A percentile compares a stretch with the other conserved stretches of the same genome.
Evolutionary conservation across 2,888 invertebrate species (phyloP).

Genomic region (Tiphia femorata): DNA sequence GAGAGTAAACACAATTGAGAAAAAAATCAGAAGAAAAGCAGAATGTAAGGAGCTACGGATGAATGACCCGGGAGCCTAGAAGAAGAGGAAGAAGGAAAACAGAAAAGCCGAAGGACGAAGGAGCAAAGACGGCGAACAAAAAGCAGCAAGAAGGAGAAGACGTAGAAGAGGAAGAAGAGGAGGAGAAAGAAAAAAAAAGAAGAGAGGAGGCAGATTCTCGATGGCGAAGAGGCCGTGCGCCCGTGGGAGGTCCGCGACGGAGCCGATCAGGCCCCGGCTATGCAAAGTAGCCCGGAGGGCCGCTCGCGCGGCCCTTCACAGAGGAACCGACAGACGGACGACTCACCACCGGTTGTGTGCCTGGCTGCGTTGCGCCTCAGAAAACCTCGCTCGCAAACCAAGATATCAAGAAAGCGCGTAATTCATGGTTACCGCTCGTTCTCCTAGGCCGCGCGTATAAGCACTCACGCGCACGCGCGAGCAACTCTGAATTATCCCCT

Average conservation of each 20-base stretch:
- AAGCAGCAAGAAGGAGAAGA: too few relatives aligned
- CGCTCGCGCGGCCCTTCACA: constrained; percentile 32
- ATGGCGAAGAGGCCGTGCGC: constrained; percentile 52
- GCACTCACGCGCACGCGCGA: constrained; percentile 8
- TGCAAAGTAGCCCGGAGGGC: constrained; percentile 25
- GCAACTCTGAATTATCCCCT: constrained; percentile 21
- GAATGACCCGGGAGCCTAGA: too few relatives aligned
- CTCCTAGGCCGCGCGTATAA: background rate
- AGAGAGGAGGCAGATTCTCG: constrained; percentile 42
- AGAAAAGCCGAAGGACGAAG: too few relatives aligned
- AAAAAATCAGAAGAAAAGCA: too few relatives aligned
- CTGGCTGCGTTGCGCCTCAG: constrained; percentile 43
- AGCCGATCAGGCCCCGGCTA: constrained; percentile 5
- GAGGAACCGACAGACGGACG: constrained; percentile 36
- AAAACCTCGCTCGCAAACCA: constrained; percentile 31
- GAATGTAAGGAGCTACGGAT: too few relatives aligned
- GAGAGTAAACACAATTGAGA: too few relatives aligned
- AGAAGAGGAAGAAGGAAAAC: too few relatives aligned
- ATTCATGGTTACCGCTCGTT: constrained; percentile 47
- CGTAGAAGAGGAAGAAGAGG: constrained; percentile 20
- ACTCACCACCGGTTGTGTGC: constrained; percentile 46
- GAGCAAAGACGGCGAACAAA: too few relatives aligned
- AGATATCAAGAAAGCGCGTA: constrained; percentile 56
- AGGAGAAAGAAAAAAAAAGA: too few relatives aligned
- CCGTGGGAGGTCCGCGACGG: constrained; percentile 59